Evolutionary conservation across 2,888 invertebrate genomes (phyloP).

Genomic region (Aquatica leii): DNA sequence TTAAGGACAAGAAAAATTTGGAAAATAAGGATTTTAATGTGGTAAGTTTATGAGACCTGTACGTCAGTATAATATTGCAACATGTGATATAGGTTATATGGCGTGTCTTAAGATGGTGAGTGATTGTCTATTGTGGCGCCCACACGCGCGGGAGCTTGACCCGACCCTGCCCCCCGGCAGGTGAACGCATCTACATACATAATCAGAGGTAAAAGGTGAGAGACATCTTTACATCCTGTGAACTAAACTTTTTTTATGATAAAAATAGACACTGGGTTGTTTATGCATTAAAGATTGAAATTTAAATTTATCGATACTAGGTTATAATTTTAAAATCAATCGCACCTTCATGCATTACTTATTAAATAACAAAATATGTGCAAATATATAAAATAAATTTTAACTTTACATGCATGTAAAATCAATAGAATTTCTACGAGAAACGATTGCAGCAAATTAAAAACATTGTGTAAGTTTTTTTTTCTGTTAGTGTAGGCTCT

Average conservation of each 20-base stretch:
- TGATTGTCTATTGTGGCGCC: constrained; percentile 57
- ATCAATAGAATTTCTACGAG: no score
- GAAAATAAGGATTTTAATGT: constrained; percentile 23
- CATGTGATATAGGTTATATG: constrained; percentile 44
- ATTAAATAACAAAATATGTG: neutral
- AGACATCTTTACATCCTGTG: constrained; percentile 45
- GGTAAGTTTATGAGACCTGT: constrained; percentile 26
- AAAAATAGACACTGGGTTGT: constrained; percentile 32
- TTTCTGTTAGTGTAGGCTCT: constrained; percentile 18
- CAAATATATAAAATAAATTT: no score
- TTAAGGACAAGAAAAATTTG: no score
- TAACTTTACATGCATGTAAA: no score
- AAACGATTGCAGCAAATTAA: no score
- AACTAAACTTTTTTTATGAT: constrained; percentile 32
- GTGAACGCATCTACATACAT: constrained; percentile 52
- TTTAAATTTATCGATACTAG: constrained; percentile 35
- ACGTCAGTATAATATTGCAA: constrained; percentile 33
- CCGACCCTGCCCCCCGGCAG: constrained; percentile 50
- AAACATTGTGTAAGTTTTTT: no score
- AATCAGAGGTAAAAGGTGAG: constrained; percentile 50
- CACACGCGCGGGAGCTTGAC: constrained; percentile 54
- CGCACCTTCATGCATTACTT: neutral
- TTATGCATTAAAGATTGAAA: constrained; percentile 33
- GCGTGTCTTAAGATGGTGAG: constrained; percentile 51
- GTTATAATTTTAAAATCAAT: constrained; percentile 5